Conservation (phyloP, 2,113 vertebrate genomes). For the Bos taurus region ARS-UCD2.0 NC_037337.1:97050501-97051000, state of each 20-base stretch:
- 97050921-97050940: neutral
- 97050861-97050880: neutral
- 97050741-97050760: neutral
- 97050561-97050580: neutral
- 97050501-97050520: neutral
- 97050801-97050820: neutral
- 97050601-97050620: neutral
- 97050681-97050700: neutral
- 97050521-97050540: neutral
- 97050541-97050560: neutral
- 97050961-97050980: neutral
- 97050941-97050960: neutral
- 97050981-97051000: neutral
- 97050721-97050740: neutral
- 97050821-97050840: neutral
- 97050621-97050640: neutral
- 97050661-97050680: neutral
- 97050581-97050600: neutral
- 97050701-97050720: neutral
- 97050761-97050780: neutral
- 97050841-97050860: neutral
- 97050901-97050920: neutral
- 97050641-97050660: neutral
- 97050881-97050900: neutral
- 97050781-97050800: neutral